A percentile compares a stretch with the other conserved stretches of the same genome.
These are phyloP conservation scores for Cephalopholis sonnerati DNA, from an alignment of 2,113 vertebrate species.

Conservation along the genomic window DNA sequence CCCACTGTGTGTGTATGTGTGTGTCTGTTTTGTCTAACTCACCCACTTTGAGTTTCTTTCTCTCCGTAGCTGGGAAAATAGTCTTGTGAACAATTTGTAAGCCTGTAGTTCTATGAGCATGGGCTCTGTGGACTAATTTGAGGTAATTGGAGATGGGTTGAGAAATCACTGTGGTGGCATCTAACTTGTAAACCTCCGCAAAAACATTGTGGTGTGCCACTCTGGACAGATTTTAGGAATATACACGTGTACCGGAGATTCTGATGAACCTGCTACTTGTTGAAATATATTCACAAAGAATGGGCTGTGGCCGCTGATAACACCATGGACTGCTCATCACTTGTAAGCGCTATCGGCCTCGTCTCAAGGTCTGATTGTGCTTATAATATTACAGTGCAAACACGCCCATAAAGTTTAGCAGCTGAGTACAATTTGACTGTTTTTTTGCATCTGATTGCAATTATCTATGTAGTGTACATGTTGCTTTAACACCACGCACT, in stretches of 20 bases:
- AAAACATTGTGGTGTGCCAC: neutral
- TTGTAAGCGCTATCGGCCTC: too few species aligned
- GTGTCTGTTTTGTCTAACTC: constrained; percentile 54
- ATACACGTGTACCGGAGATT: neutral
- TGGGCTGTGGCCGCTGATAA: too few species aligned
- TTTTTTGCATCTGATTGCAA: too few species aligned
- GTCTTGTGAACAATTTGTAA: constrained; percentile 37
- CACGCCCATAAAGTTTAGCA: too few species aligned
- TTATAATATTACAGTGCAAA: too few species aligned
- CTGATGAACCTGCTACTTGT: neutral
- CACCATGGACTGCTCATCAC: too few species aligned
- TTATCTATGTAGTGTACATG: too few species aligned
- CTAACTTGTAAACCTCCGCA: neutral
- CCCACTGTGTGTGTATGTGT: constrained; percentile 8
- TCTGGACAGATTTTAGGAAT: neutral
- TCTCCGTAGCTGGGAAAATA: constrained; percentile 37
- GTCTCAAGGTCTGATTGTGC: too few species aligned
- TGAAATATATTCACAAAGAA: neutral
- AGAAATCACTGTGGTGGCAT: neutral
- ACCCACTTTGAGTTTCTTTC: constrained; percentile 36
- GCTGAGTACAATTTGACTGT: too few species aligned
- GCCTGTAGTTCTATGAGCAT: neutral
- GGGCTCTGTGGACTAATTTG: neutral
- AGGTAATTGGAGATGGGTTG: neutral
- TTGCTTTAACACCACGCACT: too few species aligned